A percentile compares a stretch with the other conserved stretches of the same genome.
These are phyloP conservation scores for Aplocera efformata DNA, from an alignment of 2,888 invertebrate species.

Conservation along the genomic window DNA sequence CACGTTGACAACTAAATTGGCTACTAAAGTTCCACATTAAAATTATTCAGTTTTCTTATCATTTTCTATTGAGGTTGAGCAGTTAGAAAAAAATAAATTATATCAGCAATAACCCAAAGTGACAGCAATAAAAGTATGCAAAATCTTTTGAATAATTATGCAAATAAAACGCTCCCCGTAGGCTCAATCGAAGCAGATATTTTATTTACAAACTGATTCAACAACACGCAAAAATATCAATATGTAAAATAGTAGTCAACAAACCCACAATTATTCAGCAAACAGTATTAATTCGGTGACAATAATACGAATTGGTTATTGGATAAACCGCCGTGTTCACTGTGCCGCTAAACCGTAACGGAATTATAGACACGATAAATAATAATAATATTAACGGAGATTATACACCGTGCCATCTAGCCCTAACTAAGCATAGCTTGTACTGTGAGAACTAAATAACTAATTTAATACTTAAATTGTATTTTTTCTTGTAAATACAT, in stretches of 20 bases:
- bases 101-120: slow-evolving; percentile 36
- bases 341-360: not conserved
- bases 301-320: slow-evolving; percentile 1
- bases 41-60: slow-evolving; percentile 12
- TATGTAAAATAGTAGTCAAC: not conserved
- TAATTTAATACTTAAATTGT: no score
- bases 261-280: slow-evolving; percentile 1
- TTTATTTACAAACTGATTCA: slow-evolving; percentile 34
- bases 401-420: no score
- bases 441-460: no score
- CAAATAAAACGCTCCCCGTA: slow-evolving; percentile 43
- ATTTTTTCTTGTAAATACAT: no score
- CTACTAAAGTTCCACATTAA: slow-evolving; percentile 3
- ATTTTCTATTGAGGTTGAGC: slow-evolving; percentile 25
- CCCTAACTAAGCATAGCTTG: no score
- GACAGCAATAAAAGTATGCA: slow-evolving; percentile 48
- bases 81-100: slow-evolving; percentile 34
- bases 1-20: no score
- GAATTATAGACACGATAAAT: not conserved
- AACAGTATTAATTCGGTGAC: slow-evolving; percentile 1
- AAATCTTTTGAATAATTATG: slow-evolving; percentile 54
- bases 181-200: slow-evolving; percentile 41
- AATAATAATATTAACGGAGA: no score
- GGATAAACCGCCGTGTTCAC: slow-evolving; percentile 1
- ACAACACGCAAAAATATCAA: slow-evolving; percentile 17